Base-by-base conservation (phyloP, 2,888 invertebrate genomes). In the Timandra comae region DNA sequence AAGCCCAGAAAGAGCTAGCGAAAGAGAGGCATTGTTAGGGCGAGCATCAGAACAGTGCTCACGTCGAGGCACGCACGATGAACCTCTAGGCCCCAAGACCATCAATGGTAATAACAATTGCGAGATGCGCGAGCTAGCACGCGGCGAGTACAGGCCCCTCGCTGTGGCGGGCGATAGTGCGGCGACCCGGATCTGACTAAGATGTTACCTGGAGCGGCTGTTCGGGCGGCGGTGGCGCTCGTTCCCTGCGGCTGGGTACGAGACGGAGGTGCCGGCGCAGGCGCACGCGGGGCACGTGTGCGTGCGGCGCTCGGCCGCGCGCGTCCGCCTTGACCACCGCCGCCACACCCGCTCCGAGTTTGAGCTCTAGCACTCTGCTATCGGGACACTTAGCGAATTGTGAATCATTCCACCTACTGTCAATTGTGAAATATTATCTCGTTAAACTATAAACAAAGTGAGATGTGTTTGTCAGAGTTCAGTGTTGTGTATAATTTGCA, bases 21-120 rank as follows among this genome's bases (percentile, higher is more conserved):
- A 89, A 57, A 75, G 89, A 11, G 89, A 89, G 51, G 88, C 88
- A 19, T 73, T 89, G 33, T 74, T 90, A 30, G 87, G 85, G 7
- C 67, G 79, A 29, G 63, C 80, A 10, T 68, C 86, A 30, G 89
- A 88, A 33, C 78, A 86, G 30, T 85, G 84, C 50, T 62, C 72
- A 33, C 63, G 74, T 23, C 71, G 75, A 23, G 69, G 71, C 45
- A 62, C 53, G 77, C 89, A 57, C 77, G 89, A 63, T 19, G 84
- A 82, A 31, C 58, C 70, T 0, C 59, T 77, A 16, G 91, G 90
- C 20, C 89, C 89, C 43, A 91, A 90, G 68, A 90, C 90, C 7
- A 74, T 86, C 39, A 92, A 91, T 73, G 91, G 91, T 30, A 92
- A 92, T 76, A 93, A 92, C 73, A 93, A 92, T 64, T 93, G 92